Conservation (phyloP, 2,113 vertebrate genomes). For the Hyla sarda region DNA sequence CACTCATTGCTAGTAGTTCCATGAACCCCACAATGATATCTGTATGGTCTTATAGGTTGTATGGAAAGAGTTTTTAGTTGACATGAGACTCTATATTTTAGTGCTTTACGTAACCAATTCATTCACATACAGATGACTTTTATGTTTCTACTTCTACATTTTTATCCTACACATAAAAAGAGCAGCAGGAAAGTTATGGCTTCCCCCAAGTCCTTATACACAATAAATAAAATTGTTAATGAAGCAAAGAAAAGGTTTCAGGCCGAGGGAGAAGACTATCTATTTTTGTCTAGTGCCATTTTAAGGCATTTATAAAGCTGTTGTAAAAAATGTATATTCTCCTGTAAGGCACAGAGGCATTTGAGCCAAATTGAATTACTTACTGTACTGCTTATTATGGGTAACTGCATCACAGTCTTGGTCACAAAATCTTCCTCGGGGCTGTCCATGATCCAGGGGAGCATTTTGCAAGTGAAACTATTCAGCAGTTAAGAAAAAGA, state of each 20-base stretch:
- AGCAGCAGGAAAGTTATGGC: neutral
- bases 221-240: conserved; percentile 28
- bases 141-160: neutral
- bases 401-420: neutral
- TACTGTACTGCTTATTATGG: conserved; percentile 44
- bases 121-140: neutral
- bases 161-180: neutral
- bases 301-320: neutral
- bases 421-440: conserved; percentile 36
- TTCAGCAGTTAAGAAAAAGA: conserved; percentile 1
- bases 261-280: neutral
- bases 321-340: conserved; percentile 42
- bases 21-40: neutral
- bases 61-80: neutral
- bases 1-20: too few relatives aligned
- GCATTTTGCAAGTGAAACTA: conserved; percentile 37
- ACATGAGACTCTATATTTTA: neutral
- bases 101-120: neutral
- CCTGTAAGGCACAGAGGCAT: conserved; percentile 40
- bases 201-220: neutral
- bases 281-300: conserved; percentile 5
- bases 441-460: conserved; percentile 29
- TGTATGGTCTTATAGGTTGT: neutral
- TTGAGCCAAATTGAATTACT: conserved; percentile 48
- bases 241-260: conserved; percentile 13